phyloP scores from a whole-genome alignment of 2,888 invertebrate species.

The Zaprionus bogoriensis region DNA sequence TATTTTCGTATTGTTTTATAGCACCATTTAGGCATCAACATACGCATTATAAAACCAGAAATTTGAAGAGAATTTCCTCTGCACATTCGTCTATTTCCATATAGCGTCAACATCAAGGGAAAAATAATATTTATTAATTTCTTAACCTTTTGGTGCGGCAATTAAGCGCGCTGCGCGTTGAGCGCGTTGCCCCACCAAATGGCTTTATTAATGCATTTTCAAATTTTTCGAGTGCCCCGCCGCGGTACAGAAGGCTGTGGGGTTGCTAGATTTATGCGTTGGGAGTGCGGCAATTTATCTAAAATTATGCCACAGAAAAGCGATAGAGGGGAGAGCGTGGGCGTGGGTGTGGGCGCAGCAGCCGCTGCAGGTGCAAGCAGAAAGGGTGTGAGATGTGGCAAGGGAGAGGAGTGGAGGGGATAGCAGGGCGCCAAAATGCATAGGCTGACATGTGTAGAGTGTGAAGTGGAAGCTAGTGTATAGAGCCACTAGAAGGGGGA shows the following conservation, averaged over 20 bases:
- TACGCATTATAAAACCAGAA: background rate
- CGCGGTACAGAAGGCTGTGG: background rate
- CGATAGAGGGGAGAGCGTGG: background rate
- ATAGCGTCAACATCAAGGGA: background rate
- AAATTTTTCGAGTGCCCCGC: constrained; percentile 25
- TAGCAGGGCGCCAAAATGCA: constrained; percentile 50
- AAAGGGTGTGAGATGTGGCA: background rate
- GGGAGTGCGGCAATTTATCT: constrained; percentile 45
- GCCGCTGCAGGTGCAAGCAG: constrained; percentile 49
- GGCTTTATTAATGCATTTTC: constrained; percentile 54
- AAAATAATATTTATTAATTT: constrained; percentile 37
- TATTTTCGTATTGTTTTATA: background rate
- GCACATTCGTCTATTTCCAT: background rate
- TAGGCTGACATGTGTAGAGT: constrained; percentile 29
- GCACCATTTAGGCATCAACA: background rate
- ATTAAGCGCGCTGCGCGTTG: constrained; percentile 37
- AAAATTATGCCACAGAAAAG: constrained; percentile 42
- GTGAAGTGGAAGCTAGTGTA: background rate
- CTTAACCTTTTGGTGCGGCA: constrained; percentile 54
- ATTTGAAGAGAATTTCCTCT: background rate
- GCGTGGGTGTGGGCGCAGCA: background rate
- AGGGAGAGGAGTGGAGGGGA: background rate
- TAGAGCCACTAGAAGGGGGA: no score
- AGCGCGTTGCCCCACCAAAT: constrained; percentile 16
- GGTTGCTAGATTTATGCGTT: constrained; percentile 48